Evolutionary conservation across 2,888 invertebrate genomes (phyloP).

Genomic region (Calliphora vomitoria): DNA sequence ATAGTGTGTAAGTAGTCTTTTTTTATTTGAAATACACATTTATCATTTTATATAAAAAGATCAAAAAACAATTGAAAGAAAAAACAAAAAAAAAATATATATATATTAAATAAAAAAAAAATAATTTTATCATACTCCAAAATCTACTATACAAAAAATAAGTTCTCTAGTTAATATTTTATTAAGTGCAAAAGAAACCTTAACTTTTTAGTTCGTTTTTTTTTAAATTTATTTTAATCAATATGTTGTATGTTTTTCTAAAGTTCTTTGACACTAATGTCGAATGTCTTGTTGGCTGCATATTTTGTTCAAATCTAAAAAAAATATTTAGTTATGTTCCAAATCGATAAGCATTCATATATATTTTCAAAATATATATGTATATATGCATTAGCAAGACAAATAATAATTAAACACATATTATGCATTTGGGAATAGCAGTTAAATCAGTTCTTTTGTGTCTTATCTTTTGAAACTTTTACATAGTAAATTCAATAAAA

Average conservation of each 20-base stretch:
- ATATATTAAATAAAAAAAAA: not conserved
- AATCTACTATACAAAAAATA: constrained; percentile 44
- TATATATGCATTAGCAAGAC: constrained; percentile 17
- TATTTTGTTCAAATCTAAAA: constrained; percentile 37
- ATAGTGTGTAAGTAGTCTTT: constrained; percentile 58
- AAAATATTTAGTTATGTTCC: constrained; percentile 36
- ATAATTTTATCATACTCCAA: constrained; percentile 22
- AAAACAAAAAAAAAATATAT: constrained; percentile 29
- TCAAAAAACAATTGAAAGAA: constrained; percentile 17
- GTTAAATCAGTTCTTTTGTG: constrained; percentile 64
- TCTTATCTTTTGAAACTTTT: constrained; percentile 59
- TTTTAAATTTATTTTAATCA: not conserved
- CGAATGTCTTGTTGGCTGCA: constrained; percentile 51
- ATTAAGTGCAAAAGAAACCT: constrained; percentile 60
- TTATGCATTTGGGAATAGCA: constrained; percentile 33
- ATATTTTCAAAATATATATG: constrained; percentile 27
- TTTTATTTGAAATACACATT: constrained; percentile 35
- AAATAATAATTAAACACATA: constrained; percentile 29
- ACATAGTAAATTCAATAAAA: constrained; percentile 47
- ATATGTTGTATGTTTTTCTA: constrained; percentile 18
- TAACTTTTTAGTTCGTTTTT: constrained; percentile 48
- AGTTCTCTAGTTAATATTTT: constrained; percentile 34
- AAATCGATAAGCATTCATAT: constrained; percentile 35
- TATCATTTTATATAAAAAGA: constrained; percentile 14
- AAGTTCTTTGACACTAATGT: constrained; percentile 53